Conservation (phyloP, 2,888 invertebrate species). For the Tromatobia lineatoria region DNA sequence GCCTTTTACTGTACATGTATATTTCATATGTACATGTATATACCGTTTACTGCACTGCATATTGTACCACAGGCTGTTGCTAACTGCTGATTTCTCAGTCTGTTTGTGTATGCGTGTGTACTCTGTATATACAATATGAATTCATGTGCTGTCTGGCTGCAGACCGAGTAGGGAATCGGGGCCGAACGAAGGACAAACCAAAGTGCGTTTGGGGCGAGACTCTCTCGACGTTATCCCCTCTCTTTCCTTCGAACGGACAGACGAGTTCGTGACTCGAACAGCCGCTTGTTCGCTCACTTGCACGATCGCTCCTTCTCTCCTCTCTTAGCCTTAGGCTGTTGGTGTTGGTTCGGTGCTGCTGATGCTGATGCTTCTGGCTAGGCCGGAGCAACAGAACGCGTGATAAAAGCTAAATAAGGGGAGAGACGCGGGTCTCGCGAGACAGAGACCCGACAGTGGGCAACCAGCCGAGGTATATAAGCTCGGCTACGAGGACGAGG, state of each 20-base stretch:
- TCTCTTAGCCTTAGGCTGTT: conserved; percentile 60
- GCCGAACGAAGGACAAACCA: conserved; percentile 79
- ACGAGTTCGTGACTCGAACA: conserved; percentile 64
- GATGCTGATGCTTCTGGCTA: conserved; percentile 55
- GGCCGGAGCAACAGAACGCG: conserved; percentile 61
- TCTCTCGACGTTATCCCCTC: conserved; percentile 9
- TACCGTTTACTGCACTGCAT: conserved; percentile 18
- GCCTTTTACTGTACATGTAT: not conserved
- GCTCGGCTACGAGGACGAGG: conserved; percentile 59
- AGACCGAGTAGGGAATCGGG: conserved; percentile 73
- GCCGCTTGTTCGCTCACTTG: conserved; percentile 31
- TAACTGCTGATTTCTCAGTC: conserved; percentile 66
- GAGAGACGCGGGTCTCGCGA: conserved; percentile 66
- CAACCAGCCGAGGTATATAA: conserved; percentile 65
- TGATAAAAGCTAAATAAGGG: conserved; percentile 71
- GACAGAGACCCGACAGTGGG: conserved; percentile 65
- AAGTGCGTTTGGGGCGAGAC: conserved; percentile 69
- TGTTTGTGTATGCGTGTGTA: conserved; percentile 12
- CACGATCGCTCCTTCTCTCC: conserved; percentile 49
- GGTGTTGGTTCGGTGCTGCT: conserved; percentile 18
- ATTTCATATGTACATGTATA: conserved; percentile 20
- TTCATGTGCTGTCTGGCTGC: conserved; percentile 51
- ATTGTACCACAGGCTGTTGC: conserved; percentile 56
- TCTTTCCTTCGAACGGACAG: conserved; percentile 36
- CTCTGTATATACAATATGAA: conserved; percentile 29